Evolutionary conservation across 2,888 invertebrate genomes (phyloP).

Genomic region (Perizoma flavofasciatum): DNA sequence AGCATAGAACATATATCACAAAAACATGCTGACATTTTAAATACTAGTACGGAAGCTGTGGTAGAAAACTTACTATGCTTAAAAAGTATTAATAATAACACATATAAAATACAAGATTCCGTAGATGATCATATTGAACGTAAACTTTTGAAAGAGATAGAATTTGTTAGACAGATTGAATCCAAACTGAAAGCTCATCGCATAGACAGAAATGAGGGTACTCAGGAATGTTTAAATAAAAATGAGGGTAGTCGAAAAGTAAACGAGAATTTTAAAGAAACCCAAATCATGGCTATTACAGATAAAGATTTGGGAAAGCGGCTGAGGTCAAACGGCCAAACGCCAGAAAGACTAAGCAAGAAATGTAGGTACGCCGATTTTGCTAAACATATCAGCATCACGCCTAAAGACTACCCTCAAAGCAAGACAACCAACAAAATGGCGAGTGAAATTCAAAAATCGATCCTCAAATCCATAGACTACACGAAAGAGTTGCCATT

Average conservation of each 20-base stretch:
- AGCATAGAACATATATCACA: not conserved
- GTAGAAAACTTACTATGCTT: too few relatives aligned
- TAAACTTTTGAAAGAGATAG: not conserved
- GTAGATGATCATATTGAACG: not conserved
- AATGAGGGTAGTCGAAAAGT: not conserved
- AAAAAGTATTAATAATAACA: too few relatives aligned
- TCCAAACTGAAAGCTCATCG: not conserved
- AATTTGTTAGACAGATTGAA: not conserved
- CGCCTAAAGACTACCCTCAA: conserved; percentile 36
- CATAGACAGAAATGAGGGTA: not conserved
- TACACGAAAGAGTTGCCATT: conserved; percentile 44
- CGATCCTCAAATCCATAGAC: conserved; percentile 45
- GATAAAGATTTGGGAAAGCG: conserved; percentile 9
- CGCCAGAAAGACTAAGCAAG: not conserved
- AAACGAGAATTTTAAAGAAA: not conserved
- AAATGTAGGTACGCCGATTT: conserved; percentile 13
- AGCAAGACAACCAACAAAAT: conserved; percentile 31
- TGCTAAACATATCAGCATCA: conserved; percentile 37
- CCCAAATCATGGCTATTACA: not conserved
- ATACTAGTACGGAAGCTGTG: too few relatives aligned
- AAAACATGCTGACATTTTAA: too few relatives aligned
- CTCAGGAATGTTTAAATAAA: not conserved
- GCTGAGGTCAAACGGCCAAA: not conserved
- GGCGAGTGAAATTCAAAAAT: conserved; percentile 37
- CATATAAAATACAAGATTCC: not conserved